Base-by-base conservation (phyloP, 2,113 vertebrate genomes). In the Phoenicopterus ruber region DNA sequence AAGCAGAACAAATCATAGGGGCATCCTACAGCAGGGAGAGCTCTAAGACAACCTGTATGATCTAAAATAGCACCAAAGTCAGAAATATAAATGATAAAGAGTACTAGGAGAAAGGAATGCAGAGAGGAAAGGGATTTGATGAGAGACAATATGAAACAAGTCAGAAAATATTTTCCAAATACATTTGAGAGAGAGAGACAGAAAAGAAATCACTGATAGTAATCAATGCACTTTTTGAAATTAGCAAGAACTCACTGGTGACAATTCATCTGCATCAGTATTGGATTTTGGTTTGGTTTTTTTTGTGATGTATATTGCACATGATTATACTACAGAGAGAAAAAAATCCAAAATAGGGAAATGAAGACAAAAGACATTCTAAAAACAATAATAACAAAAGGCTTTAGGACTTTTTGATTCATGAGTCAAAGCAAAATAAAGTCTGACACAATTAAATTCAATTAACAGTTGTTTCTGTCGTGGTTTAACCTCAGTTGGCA, bases 21-120 rank as follows among this genome's bases (percentile, higher is more conserved):
- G 11, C 22, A 76, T 84, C 2, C 42, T 65, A 81, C 97, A 95
- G 95, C 74, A 98, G 97, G n/a, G 97, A 97, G 97, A 93, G 97
- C 96, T 96, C 94, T 94, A 95, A 62, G 85, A 84, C 90, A 93
- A 91, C 32, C 19, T 59, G 74, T 80, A 38, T 5, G 34, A 57
- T 40, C 57, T n/a, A 55, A n/a, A n/a, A 80, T 62, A 0, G 4
- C n/a, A 17, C 11, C 7, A 0, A n/a, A 17, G 24, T 1, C 25
- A 21, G 47, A 40, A 10, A 46, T 22, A n/a, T n/a, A 31, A 62
- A 55, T 52, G 20, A 21, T 5, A n/a, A n/a, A n/a, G 3, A 0
- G 8, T 3, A 18, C 7, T 1, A 11, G 15, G 10, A 25, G 19
- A 83, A 69, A 86, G 24, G 38, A 78, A 34, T 29, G 26, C 34